Evolutionary conservation across 2,113 vertebrate species (phyloP), one percentile per base, ranked within the genome.

Genomic region (Ptyas mucosa): DNA sequence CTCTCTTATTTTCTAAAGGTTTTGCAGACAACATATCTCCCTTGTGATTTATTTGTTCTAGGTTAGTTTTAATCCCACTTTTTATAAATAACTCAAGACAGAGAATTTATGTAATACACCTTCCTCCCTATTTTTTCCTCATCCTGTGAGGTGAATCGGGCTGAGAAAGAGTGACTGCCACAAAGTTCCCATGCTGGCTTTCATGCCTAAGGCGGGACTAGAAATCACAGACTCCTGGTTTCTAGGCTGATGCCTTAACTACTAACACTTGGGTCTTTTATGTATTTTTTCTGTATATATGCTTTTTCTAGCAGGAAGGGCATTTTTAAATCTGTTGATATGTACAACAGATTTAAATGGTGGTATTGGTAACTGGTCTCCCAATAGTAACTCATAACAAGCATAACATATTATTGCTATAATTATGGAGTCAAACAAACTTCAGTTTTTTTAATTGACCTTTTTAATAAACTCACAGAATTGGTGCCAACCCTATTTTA

Each of bases 361-460:
- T 94, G 75, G 21, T 52, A 52, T 24, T 94, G 90, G 89, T 87
- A 93, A 94, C 88, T 34, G 24, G 91, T 2, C 46, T 96, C 49
- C 95, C 75, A 10, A 2, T 94, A 39, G 2, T 26, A 23, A 86
- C 85, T 87, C n/a, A 94, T 94, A 92, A 92, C 1, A n/a, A 85
- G 89, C 91, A 75, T 93, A 93, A 95, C 94, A 93, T 85, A 43
- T 3, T 94, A 94, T 85, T 94, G 87, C 55, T 95, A 0, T 91
- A 94, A 92, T 69, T 81, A 29, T 86, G 20, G 92, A 89, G 90
- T 93, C 51, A 96, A 95, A 93, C 12, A 95, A 94, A 94, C 90
- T 85, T n/a, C 81, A 93, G 5, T 88, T 93, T 95, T 95, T 94
- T 75, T 88, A 94, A 94, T 93, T 53, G 0, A 1, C 92, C 92